These are phyloP conservation scores for Sminthurides bifidus DNA, from an alignment of 1,140 invertebrate genomes.

Conservation along the genomic window DNA sequence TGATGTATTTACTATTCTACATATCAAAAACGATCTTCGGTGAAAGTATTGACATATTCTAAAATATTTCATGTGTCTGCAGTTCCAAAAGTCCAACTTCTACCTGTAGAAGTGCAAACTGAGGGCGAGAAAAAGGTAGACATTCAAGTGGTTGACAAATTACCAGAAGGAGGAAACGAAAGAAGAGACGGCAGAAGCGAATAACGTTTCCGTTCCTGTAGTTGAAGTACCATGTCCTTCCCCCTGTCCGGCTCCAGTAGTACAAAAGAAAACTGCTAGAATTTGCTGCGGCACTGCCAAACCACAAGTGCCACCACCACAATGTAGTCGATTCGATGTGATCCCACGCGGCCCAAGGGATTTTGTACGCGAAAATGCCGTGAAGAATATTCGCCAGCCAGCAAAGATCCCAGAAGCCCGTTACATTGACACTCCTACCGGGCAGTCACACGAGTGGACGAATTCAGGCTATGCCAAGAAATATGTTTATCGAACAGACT, in stretches of 20 bases:
- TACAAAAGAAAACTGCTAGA: constrained; percentile 2
- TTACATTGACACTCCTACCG: constrained; percentile 21
- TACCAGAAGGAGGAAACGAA: no score
- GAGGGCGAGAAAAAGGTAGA: neutral
- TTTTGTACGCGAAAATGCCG: constrained; percentile 22
- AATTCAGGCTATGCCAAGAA: constrained; percentile 40
- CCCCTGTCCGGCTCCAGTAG: no score
- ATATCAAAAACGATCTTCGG: neutral
- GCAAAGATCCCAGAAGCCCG: constrained; percentile 14
- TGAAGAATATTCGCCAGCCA: constrained; percentile 24
- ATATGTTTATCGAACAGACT: constrained; percentile 41
- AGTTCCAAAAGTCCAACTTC: constrained; percentile 12
- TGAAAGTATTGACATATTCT: neutral
- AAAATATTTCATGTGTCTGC: neutral
- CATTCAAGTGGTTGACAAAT: neutral
- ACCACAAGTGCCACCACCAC: constrained; percentile 13
- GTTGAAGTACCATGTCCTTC: neutral
- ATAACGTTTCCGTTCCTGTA: neutral
- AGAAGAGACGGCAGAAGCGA: neutral
- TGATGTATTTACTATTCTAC: constrained; percentile 1
- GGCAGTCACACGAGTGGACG: constrained; percentile 16
- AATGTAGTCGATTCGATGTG: constrained; percentile 9
- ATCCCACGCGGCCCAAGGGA: constrained; percentile 23
- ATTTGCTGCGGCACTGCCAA: constrained; percentile 15
- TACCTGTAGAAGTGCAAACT: neutral